A percentile compares a stretch with the other conserved stretches of the same genome.
Conservation (phyloP, 1,140 invertebrate genomes). For the Cataglyphis hispanica region DNA sequence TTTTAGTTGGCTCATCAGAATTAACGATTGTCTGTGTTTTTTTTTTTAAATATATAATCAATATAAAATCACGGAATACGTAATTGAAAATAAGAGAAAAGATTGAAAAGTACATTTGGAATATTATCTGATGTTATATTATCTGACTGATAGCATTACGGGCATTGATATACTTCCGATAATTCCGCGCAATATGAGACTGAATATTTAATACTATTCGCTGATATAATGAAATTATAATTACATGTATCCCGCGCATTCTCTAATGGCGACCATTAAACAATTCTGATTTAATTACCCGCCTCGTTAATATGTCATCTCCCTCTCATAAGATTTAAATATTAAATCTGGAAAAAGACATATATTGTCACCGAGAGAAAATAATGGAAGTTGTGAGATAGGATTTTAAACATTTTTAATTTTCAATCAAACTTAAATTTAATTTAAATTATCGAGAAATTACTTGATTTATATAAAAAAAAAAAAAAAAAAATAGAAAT, state of each 20-base stretch:
- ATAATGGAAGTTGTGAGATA: background rate
- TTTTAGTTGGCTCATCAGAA: background rate
- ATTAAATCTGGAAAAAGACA: background rate
- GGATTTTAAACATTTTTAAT: background rate
- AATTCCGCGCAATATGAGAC: background rate
- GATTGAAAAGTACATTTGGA: background rate
- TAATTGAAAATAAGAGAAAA: too few species aligned
- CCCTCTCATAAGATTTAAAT: conserved; percentile 21
- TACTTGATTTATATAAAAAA: background rate
- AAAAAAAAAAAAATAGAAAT: background rate
- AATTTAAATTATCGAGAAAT: background rate
- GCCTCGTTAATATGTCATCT: conserved; percentile 22
- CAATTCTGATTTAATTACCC: conserved; percentile 51
- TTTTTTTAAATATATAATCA: conserved; percentile 7
- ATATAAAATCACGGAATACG: background rate
- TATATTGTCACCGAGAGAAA: background rate
- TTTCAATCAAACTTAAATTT: background rate
- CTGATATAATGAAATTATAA: conserved; percentile 31
- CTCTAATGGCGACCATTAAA: conserved; percentile 22
- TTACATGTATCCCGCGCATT: conserved; percentile 8
- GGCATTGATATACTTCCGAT: conserved; percentile 1
- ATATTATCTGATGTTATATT: conserved; percentile 21
- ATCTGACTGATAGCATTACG: background rate
- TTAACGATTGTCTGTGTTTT: background rate
- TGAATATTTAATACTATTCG: conserved; percentile 48